Conservation (phyloP, 2,888 invertebrate genomes). For the Eremobia ochroleuca region DNA sequence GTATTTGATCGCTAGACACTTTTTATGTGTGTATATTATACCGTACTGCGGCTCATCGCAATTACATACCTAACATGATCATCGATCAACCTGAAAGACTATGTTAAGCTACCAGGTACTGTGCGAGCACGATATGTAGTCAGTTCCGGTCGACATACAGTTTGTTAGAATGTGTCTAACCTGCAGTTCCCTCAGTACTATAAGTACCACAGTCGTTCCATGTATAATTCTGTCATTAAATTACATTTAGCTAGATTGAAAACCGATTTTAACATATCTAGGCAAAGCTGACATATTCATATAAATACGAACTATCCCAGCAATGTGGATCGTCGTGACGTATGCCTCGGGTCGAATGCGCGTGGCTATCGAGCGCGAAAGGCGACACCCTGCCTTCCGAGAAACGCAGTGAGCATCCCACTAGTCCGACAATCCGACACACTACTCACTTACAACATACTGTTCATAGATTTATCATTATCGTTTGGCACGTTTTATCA, state of each 20-base stretch:
- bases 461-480: slow-evolving; percentile 31
- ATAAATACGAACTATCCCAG: slow-evolving; percentile 31
- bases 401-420: slow-evolving; percentile 76
- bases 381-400: slow-evolving; percentile 78
- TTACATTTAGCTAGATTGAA: background rate
- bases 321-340: slow-evolving; percentile 48
- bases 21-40: too few species aligned
- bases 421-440: slow-evolving; percentile 40
- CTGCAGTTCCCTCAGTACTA: background rate
- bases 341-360: slow-evolving; percentile 57
- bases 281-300: slow-evolving; percentile 22
- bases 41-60: background rate
- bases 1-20: too few species aligned
- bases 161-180: background rate
- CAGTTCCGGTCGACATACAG: background rate
- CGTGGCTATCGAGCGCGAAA: slow-evolving; percentile 65
- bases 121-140: background rate
- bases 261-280: slow-evolving; percentile 10
- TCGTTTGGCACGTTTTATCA: slow-evolving; percentile 13
- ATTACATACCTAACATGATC: background rate
- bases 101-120: background rate
- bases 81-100: background rate
- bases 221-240: background rate
- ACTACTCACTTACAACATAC: slow-evolving; percentile 30
- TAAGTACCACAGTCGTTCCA: slow-evolving; percentile 1